These are phyloP conservation scores for Cettia cetti DNA, from an alignment of 2,113 vertebrate species.

Conservation along the genomic window DNA sequence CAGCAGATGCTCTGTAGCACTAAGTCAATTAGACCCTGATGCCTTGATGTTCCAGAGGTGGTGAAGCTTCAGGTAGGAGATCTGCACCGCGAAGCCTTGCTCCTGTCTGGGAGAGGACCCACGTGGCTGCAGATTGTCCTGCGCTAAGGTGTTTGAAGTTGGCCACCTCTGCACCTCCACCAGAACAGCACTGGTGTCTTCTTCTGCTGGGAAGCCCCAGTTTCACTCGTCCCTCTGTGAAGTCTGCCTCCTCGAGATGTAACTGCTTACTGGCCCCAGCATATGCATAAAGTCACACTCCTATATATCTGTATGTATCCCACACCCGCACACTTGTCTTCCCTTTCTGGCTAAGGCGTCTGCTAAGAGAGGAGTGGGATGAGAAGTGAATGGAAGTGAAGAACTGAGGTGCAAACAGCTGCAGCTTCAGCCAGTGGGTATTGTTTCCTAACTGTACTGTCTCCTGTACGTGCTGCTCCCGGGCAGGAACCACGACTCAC, in stretches of 20 bases:
- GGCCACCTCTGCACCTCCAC: background rate
- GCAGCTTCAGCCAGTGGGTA: background rate
- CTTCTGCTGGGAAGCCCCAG: background rate
- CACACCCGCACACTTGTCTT: slow-evolving; percentile 1
- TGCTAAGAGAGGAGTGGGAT: slow-evolving; percentile 31
- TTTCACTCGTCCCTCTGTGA: background rate
- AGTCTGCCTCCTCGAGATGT: background rate
- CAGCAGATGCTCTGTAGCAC: slow-evolving; percentile 44
- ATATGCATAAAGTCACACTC: background rate
- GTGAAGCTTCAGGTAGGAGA: background rate
- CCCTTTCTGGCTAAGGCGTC: slow-evolving; percentile 2
- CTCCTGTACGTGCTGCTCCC: background rate
- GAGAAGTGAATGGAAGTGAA: slow-evolving; percentile 39
- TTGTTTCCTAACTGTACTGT: background rate
- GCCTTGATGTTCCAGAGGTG: slow-evolving; percentile 2
- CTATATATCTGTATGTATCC: background rate
- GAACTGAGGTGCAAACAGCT: background rate
- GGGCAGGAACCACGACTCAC: background rate
- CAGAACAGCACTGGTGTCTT: background rate
- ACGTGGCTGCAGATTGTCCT: rapidly evolving
- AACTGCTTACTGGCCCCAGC: slow-evolving; percentile 10
- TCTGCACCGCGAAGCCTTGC: background rate
- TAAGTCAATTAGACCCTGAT: background rate
- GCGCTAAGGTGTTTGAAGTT: rapidly evolving
- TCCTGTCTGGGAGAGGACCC: background rate